Conservation (phyloP, 1,140 invertebrate species). For the Anthonomus grandis region DNA sequence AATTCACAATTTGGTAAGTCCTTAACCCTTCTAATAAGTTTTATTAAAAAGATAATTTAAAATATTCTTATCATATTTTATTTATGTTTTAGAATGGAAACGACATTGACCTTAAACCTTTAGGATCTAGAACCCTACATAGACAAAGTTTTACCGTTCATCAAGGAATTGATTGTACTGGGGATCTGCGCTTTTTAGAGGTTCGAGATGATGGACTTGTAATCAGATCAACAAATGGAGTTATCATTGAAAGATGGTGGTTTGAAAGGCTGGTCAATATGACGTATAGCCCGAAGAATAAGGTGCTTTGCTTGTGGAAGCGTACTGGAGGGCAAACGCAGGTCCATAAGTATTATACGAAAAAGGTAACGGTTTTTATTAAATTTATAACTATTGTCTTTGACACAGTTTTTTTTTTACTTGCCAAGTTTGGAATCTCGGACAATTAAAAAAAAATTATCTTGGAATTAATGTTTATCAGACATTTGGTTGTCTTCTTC, state of each 20-base stretch:
- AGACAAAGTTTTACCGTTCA: slow-evolving; percentile 98
- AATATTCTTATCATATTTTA: background rate
- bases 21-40: background rate
- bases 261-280: slow-evolving; percentile 98
- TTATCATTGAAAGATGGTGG: slow-evolving; percentile 98
- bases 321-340: slow-evolving; percentile 87
- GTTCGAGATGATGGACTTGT: slow-evolving; percentile 97
- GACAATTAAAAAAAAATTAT: no score
- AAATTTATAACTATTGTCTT: no score
- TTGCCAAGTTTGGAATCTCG: no score
- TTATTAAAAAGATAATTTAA: slow-evolving; percentile 1
- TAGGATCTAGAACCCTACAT: slow-evolving; percentile 88
- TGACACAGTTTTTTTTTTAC: no score
- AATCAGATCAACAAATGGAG: slow-evolving; percentile 74
- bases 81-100: slow-evolving; percentile 75
- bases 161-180: slow-evolving; percentile 84
- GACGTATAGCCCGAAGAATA: slow-evolving; percentile 98
- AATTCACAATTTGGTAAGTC: slow-evolving; percentile 86
- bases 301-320: slow-evolving; percentile 94
- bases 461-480: no score
- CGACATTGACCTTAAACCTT: slow-evolving; percentile 93
- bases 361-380: slow-evolving; percentile 94
- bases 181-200: slow-evolving; percentile 85
- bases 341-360: slow-evolving; percentile 98
- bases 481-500: no score